Evolutionary conservation across 2,888 invertebrate genomes (phyloP), one percentile per base, ranked within the genome.

Genomic region (Mesorhabditis belari): DNA sequence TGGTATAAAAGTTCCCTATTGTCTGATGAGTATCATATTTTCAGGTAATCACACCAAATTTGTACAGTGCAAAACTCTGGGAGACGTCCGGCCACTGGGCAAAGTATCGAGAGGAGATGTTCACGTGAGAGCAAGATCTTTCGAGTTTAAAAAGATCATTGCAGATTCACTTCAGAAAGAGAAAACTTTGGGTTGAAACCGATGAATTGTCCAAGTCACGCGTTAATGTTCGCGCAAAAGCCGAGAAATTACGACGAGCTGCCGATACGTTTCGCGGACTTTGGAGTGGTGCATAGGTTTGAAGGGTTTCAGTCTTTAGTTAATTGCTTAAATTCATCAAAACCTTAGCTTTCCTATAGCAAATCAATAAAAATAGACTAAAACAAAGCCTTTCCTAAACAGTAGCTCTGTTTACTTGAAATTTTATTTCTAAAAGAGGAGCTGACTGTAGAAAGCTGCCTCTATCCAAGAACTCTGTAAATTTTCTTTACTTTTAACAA

Each of bases 1-100:
- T n/a, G n/a, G n/a, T n/a, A n/a, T n/a, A n/a, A n/a, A n/a, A n/a
- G n/a, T n/a, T n/a, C n/a, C n/a, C n/a, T n/a, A n/a, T n/a, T n/a
- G n/a, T n/a, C n/a, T n/a, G n/a, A n/a, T n/a, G n/a, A n/a, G n/a
- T n/a, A n/a, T n/a, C n/a, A n/a, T n/a, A n/a, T n/a, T n/a, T 57
- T 55, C 19, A 67, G 67, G 77, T 76, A 17, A 69, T 70, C 44
- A 69, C 73, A 24, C 72, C 71, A 6, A 73, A 74, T 52, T 70
- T 74, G 70, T 72, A 74, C 67, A 74, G 73, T 83, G 87, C 89
- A 3, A 93, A 92, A 81, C 83, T 99, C 63, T 99, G 98, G 96
- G 89, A 96, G 84, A 90, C 89, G 1, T 95, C 95, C 0, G 98
- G 96, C 0, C 98, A 98, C 84, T 98, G 96, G 95, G 89, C 91